phyloP scores from a whole-genome alignment of 2,888 invertebrate species.

The Zootermopsis nevadensis region DNA sequence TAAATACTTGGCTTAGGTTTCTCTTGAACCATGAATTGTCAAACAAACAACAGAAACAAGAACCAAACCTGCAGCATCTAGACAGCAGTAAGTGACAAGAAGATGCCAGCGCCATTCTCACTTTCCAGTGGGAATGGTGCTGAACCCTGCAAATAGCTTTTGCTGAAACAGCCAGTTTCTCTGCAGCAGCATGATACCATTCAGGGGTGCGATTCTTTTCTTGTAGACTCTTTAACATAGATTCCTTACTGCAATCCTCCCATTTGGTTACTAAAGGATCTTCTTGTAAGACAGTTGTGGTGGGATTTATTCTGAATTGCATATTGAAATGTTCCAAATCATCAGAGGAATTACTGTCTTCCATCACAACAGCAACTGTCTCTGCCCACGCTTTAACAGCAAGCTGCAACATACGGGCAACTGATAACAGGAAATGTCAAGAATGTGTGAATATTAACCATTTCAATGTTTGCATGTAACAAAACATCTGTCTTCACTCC shows the following conservation, averaged over 20 bases:
- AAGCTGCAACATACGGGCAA: neutral
- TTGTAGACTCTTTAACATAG: constrained; percentile 59
- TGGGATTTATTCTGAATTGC: neutral
- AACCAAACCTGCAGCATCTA: constrained; percentile 48
- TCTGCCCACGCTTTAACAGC: constrained; percentile 59
- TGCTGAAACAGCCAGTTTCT: constrained; percentile 68
- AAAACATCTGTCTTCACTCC: no score
- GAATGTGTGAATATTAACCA: no score
- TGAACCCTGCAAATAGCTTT: constrained; percentile 67
- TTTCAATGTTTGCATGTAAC: no score
- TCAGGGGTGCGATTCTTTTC: constrained; percentile 63
- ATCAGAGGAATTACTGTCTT: constrained; percentile 57
- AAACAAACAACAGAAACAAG: no score
- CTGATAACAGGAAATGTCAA: no score
- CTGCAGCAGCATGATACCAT: constrained; percentile 71
- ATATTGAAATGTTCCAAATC: neutral
- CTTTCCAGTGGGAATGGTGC: constrained; percentile 70
- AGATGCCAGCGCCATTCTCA: constrained; percentile 73
- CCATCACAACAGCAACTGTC: constrained; percentile 64
- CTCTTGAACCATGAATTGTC: no score
- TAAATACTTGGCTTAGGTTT: no score
- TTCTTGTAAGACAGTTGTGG: constrained; percentile 46
- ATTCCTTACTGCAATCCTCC: constrained; percentile 57
- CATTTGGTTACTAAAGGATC: constrained; percentile 53
- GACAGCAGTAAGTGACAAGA: constrained; percentile 62